These are phyloP conservation scores for Lucilia sericata DNA, from an alignment of 1,140 invertebrate genomes.

Conservation along the genomic window DNA sequence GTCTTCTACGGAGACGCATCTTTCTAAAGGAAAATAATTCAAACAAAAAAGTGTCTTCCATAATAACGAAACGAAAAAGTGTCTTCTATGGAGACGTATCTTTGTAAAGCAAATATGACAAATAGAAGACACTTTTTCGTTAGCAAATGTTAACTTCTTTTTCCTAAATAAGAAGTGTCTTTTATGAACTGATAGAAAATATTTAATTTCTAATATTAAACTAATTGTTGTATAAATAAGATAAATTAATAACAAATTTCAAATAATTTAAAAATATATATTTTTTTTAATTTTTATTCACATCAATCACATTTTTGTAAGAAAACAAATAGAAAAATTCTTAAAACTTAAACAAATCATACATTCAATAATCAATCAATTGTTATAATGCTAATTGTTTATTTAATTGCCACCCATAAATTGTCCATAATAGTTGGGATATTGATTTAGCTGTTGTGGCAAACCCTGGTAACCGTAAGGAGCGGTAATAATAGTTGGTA, in stretches of 20 bases:
- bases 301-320: not conserved
- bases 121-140: no score
- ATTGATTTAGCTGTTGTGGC: conserved; percentile 14
- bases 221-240: no score
- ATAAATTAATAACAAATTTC: not conserved
- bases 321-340: not conserved
- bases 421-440: not conserved
- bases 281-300: not conserved
- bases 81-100: no score
- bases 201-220: no score
- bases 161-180: no score
- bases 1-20: no score
- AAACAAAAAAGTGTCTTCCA: no score
- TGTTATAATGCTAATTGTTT: not conserved
- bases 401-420: not conserved
- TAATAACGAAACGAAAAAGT: no score
- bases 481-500: conserved; percentile 50
- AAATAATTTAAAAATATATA: not conserved
- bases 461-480: conserved; percentile 45
- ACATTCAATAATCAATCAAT: not conserved
- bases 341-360: not conserved
- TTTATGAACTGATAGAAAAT: no score
- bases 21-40: no score
- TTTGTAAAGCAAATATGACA: no score
- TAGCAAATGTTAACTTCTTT: no score